A percentile compares a stretch with the other conserved stretches of the same genome.
Conservation (phyloP, 2,888 invertebrate genomes). For the Ecliptopera silaceata region DNA sequence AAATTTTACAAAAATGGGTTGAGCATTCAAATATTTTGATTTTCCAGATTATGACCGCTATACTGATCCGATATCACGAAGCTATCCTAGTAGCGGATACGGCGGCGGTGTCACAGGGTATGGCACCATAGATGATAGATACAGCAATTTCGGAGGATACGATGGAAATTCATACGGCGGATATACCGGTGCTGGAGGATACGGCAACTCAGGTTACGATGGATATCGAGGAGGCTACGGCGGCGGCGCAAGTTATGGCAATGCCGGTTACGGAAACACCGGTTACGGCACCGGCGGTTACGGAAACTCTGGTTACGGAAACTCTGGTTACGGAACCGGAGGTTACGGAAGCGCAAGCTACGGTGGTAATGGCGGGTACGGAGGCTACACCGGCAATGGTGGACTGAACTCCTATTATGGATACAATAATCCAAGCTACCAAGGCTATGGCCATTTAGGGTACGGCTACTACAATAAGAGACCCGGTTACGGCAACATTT, state of each 20-base stretch:
- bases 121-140: constrained; percentile 32
- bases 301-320: constrained; percentile 21
- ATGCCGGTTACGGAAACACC: constrained; percentile 20
- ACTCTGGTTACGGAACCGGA: constrained; percentile 45
- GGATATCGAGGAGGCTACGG: constrained; percentile 35
- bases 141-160: constrained; percentile 40
- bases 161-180: constrained; percentile 52
- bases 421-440: constrained; percentile 81
- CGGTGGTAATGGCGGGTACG: constrained; percentile 66
- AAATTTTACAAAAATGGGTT: no score
- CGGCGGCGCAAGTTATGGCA: neutral
- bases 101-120: constrained; percentile 35
- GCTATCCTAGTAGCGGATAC: constrained; percentile 50
- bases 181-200: constrained; percentile 30
- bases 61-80: constrained; percentile 64
- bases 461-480: constrained; percentile 80
- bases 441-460: constrained; percentile 82
- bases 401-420: constrained; percentile 83
- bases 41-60: constrained; percentile 54
- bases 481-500: constrained; percentile 66
- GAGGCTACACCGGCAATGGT: constrained; percentile 84
- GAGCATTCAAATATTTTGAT: constrained; percentile 26
- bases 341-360: constrained; percentile 23
- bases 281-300: constrained; percentile 27
- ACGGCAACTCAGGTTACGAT: constrained; percentile 24